Percentiles rank a stretch among this genome's conserved stretches.
Evolutionary conservation across 1,140 invertebrate species (phyloP).

Genomic region (Neodiprion pinetum): DNA sequence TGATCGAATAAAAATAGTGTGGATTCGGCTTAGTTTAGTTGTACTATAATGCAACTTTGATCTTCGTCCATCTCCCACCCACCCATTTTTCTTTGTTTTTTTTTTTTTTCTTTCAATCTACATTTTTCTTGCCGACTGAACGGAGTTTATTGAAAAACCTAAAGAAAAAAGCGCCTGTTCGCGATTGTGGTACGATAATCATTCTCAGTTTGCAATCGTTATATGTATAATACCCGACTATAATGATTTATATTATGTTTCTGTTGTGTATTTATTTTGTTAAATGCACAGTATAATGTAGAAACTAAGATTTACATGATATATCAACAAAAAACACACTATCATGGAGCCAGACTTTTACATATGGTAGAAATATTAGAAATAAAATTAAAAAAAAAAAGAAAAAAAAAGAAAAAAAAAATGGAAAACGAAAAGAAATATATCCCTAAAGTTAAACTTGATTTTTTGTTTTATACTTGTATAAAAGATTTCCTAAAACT

Average conservation of each 20-base stretch:
- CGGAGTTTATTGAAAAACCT: no score
- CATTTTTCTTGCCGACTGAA: no score
- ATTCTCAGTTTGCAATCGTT: no score
- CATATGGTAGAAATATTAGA: conserved; percentile 52
- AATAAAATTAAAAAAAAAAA: conserved; percentile 45
- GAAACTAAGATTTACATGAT: conserved; percentile 58
- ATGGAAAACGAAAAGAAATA: conserved; percentile 33
- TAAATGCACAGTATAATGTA: conserved; percentile 26
- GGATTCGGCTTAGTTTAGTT: conserved; percentile 35
- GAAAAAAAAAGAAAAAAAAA: conserved; percentile 53
- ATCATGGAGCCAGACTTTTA: conserved; percentile 57
- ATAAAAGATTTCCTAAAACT: conserved; percentile 49
- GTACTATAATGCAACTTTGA: conserved; percentile 52
- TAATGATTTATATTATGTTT: no score
- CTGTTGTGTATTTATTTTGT: background rate
- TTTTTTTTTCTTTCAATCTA: no score
- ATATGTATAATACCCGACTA: background rate
- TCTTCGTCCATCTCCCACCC: no score
- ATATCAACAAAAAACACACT: conserved; percentile 56
- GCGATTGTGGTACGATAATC: no score
- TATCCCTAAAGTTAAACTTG: conserved; percentile 46
- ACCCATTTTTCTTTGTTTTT: no score
- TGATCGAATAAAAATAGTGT: no score
- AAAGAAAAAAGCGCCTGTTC: no score
- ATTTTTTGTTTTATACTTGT: conserved; percentile 43